These are phyloP conservation scores for Hemicordylus capensis DNA, from an alignment of 2,113 vertebrate genomes.

Conservation along the genomic window DNA sequence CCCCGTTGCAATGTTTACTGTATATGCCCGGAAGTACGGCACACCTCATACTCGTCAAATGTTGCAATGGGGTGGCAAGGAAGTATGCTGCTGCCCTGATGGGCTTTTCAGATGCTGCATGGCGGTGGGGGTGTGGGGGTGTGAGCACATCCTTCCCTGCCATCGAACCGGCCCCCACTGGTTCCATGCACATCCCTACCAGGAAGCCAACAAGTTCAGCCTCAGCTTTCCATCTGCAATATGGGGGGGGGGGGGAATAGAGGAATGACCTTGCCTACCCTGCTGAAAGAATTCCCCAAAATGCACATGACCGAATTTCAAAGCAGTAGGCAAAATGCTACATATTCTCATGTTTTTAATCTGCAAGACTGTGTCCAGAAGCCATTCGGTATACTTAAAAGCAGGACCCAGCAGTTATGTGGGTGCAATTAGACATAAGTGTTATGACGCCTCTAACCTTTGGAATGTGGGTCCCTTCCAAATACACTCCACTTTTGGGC, in stretches of 20 bases:
- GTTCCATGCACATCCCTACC: neutral
- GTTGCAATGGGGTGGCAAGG: too few relatives aligned
- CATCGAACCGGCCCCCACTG: too few relatives aligned
- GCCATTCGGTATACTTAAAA: neutral
- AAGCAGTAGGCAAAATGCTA: too few relatives aligned
- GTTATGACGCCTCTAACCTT: neutral
- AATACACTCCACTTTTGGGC: neutral
- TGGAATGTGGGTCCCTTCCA: neutral
- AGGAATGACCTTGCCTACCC: neutral
- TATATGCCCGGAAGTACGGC: too few relatives aligned
- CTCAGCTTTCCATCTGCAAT: neutral
- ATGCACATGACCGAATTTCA: neutral
- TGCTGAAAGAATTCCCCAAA: neutral
- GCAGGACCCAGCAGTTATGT: neutral
- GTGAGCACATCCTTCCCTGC: too few relatives aligned
- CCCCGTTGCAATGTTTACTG: too few relatives aligned
- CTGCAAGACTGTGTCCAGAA: neutral
- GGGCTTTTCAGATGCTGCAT: too few relatives aligned
- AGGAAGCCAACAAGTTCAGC: neutral
- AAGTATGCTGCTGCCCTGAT: too few relatives aligned
- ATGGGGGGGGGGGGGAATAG: too few relatives aligned
- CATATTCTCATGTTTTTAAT: neutral
- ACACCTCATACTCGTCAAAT: too few relatives aligned
- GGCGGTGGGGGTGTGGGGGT: too few relatives aligned
- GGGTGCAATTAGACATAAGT: neutral